phyloP scores from a whole-genome alignment of 2,797 vertebrate species.

The Hippocampus kuda region DNA sequence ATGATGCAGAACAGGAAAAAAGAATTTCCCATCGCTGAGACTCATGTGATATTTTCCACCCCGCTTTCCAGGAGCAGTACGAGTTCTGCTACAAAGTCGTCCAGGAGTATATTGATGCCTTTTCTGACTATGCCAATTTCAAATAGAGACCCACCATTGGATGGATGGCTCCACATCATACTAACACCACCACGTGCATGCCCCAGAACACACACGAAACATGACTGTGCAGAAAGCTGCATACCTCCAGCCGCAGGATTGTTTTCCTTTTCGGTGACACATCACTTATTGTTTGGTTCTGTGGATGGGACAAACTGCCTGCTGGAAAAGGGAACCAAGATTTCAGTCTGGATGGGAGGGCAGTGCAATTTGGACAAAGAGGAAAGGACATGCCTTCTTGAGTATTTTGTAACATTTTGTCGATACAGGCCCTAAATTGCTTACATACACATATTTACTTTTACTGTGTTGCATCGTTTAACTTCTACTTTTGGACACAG shows the following conservation, averaged over 20 bases:
- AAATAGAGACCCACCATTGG: slow-evolving; percentile 67
- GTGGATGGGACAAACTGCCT: slow-evolving; percentile 40
- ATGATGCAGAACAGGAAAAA: neutral
- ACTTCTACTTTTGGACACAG: slow-evolving; percentile 77
- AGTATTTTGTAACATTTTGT: slow-evolving; percentile 99
- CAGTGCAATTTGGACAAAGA: slow-evolving; percentile 40
- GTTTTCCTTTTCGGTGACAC: slow-evolving; percentile 25
- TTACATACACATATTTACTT: slow-evolving; percentile 76
- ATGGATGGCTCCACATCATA: slow-evolving; percentile 32
- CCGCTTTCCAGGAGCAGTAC: slow-evolving; percentile 83
- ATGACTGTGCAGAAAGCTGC: slow-evolving; percentile 32
- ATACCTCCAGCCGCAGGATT: slow-evolving; percentile 36
- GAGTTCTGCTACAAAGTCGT: slow-evolving; percentile 99
- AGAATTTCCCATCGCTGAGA: too few species aligned
- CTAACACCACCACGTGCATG: slow-evolving; percentile 25
- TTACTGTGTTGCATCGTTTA: slow-evolving; percentile 73
- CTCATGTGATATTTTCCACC: neutral
- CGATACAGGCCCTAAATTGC: slow-evolving; percentile 70
- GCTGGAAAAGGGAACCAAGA: slow-evolving; percentile 51
- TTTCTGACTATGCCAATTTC: slow-evolving; percentile 99
- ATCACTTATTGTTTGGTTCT: slow-evolving; percentile 28
- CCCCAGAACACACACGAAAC: slow-evolving; percentile 32
- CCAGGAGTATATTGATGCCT: slow-evolving; percentile 97
- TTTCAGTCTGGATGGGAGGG: slow-evolving; percentile 36
- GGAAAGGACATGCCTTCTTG: slow-evolving; percentile 83